These are phyloP conservation scores for Tetragnatha versicolor DNA, from an alignment of 1,140 invertebrate genomes.

Conservation along the genomic window DNA sequence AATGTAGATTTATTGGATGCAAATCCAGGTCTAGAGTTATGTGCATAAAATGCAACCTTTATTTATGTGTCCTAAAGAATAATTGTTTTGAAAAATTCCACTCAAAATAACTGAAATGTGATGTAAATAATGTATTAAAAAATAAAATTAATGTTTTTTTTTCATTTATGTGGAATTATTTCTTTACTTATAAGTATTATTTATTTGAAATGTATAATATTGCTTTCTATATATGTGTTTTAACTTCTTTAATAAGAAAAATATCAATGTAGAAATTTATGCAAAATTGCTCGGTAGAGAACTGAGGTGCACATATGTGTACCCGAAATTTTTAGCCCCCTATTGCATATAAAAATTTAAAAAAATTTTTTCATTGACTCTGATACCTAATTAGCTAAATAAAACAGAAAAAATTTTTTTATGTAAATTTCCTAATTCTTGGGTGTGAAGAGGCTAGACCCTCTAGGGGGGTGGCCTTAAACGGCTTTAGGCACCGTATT, in stretches of 20 bases:
- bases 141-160: neutral
- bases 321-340: too few species aligned
- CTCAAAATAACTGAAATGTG: neutral
- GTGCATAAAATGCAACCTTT: too few species aligned
- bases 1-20: too few species aligned
- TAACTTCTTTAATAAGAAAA: neutral
- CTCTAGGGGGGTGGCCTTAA: too few species aligned
- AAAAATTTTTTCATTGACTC: too few species aligned
- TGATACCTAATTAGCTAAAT: too few species aligned
- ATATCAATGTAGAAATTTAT: neutral
- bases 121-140: neutral
- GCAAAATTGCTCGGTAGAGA: neutral
- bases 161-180: neutral
- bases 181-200: too few species aligned
- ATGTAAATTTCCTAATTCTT: neutral
- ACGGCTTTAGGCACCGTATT: too few species aligned
- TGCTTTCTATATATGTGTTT: neutral
- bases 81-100: neutral
- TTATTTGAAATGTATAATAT: neutral
- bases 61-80: neutral
- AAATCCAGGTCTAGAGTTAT: too few species aligned
- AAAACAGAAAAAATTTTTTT: neutral
- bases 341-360: too few species aligned
- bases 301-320: too few species aligned
- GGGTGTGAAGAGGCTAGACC: neutral